Base-by-base conservation (phyloP, 2,797 vertebrate genomes). In the Neopelma chrysocephalum region DNA sequence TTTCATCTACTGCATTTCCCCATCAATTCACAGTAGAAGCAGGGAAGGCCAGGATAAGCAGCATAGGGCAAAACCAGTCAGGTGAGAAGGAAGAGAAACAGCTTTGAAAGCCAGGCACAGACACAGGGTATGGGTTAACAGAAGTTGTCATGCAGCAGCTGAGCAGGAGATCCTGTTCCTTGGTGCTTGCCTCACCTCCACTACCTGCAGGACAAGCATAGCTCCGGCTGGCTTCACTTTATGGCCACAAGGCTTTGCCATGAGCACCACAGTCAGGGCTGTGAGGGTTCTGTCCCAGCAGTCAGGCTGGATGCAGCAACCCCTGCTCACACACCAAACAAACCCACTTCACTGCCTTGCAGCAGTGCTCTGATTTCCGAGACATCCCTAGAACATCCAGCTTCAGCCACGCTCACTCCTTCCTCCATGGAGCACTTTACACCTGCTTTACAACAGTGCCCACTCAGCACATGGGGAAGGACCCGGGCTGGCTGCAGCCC, bases 381-480 rank as follows among this genome's bases (percentile, higher is more conserved):
- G 64, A 48, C 56, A 51, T 19, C 21, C 26, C 5, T 15, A 22
- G 29, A 47, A 42, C n/a, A 47, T 6, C 22, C 53, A 23, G n/a
- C 50, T 45, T 21, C 47, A 14, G 53, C 15, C 32, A 15, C 48
- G 13, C 43, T 38, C 34, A 5, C 68, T 31, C 26, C 66, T 36
- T 26, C 18, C 20, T 50, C 31, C 9, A 2, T 1, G 4, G 43
- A 54, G 42, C 50, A 8, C 32, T 47, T 38, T 2, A 23, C 70
- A 22, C 18, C 60, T 11, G 34, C 45, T n/a, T 16, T 50, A 42
- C 48, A 13, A 4, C 2, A 1, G 23, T 5, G 12, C n/a, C n/a
- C 19, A 2, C 56, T 25, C 27, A 5, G 29, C n/a, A 25, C 3
- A 0, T 3, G 5, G 9, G 13, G 2, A 4, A 32, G 45, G 73